Base-by-base conservation (phyloP, 2,797 vertebrate genomes). In the Helostoma temminkii region DNA sequence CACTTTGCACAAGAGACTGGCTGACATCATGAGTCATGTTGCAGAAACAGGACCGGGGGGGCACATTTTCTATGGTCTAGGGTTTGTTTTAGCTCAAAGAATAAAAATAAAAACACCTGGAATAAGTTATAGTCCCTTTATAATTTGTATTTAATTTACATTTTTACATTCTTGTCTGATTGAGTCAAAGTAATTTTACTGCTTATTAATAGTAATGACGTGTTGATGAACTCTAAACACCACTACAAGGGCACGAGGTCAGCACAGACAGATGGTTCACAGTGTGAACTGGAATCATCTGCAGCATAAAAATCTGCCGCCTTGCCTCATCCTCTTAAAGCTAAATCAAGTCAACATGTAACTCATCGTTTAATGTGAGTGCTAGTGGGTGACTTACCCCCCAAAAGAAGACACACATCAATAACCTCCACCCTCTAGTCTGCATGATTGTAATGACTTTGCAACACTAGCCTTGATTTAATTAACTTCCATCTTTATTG, bases 401-500 rank as follows among this genome's bases (percentile, higher is more conserved):
- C 52, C 32, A 21, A 76, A 72, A 74, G 67, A 79, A 80, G 73
- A 73, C 71, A 58, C 58, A 42, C 78, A 71, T 86, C 80, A 67
- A 71, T 84, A 90, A 88, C 76, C 81, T 81, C 66, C 72, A 71
- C 71, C 73, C 75, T 65, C 56, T 53, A 32, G 80, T 55, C 77
- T 72, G 65, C 42, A 62, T 69, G 88, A 86, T 76, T 79, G 74
- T 70, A 84, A 89, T 80, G 88, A 91, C 89, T 87, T 85, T 81
- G 88, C 82, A 76, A 89, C 83, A 78, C 82, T 82, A 71, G 57
- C 42, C 76, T 85, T 92, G 89, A 92, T 93, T 91, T 66, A 92
- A 94, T 94, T 91, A 92, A 71, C 88, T 83, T 88, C 84, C 79
- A 78, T 89, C 88, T 90, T 89, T 90, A 87, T 90, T 87, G 88